phyloP scores from a whole-genome alignment of 2,797 vertebrate species.

The Characodon lateralis region DNA sequence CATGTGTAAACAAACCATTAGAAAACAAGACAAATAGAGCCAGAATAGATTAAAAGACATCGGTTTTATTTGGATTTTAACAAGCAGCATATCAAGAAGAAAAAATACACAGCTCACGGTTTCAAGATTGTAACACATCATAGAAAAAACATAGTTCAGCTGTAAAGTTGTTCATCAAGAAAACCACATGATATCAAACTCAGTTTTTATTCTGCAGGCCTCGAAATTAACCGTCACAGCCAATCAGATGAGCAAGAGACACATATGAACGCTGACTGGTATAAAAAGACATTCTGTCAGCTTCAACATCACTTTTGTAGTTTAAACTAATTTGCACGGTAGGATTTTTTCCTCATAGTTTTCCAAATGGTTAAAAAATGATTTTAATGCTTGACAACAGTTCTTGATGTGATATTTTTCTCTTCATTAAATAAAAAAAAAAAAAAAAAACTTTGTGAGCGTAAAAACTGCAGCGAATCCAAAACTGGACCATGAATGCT shows the following conservation, averaged over 20 bases:
- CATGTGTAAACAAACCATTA: no score
- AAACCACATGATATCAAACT: constrained; percentile 45
- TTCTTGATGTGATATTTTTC: neutral
- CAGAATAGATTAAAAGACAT: constrained; percentile 55
- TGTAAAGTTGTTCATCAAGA: constrained; percentile 73
- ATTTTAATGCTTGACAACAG: neutral
- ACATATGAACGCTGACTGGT: neutral
- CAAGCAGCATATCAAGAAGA: constrained; percentile 60
- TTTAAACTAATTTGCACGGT: neutral
- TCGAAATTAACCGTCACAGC: constrained; percentile 24
- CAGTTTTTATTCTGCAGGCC: constrained; percentile 30
- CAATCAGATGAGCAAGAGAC: constrained; percentile 24
- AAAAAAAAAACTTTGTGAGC: neutral
- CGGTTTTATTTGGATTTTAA: constrained; percentile 61
- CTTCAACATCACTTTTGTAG: neutral
- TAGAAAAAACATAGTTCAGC: constrained; percentile 62
- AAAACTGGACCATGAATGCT: neutral
- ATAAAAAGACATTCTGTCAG: constrained; percentile 6
- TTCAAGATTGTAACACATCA: constrained; percentile 50
- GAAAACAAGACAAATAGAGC: neutral
- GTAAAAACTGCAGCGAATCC: neutral
- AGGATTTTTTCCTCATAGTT: neutral
- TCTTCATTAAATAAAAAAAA: neutral
- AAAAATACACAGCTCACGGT: constrained; percentile 61
- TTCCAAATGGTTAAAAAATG: neutral